Conservation (phyloP, 2,113 vertebrate genomes). For the Oreamnos americanus region DNA sequence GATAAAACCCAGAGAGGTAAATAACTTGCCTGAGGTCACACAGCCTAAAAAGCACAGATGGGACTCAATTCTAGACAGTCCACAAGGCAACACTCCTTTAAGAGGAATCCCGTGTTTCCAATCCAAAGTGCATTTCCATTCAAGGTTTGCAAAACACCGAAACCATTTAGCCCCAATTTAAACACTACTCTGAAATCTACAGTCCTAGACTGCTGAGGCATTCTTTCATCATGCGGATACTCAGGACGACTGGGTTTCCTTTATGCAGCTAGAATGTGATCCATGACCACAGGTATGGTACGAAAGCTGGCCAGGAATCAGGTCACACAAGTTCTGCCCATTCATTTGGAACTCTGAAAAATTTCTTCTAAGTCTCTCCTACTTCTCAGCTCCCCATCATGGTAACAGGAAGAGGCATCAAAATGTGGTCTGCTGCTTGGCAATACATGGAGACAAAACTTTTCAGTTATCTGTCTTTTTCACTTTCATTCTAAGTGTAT, state of each 20-base stretch:
- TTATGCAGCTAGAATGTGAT: neutral
- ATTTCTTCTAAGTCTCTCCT: neutral
- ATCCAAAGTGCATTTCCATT: neutral
- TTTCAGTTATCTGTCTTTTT: neutral
- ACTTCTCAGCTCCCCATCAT: neutral
- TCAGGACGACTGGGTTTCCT: no score
- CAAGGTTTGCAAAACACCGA: neutral
- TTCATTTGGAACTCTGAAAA: neutral
- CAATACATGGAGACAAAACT: neutral
- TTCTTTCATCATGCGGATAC: neutral
- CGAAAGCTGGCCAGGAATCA: neutral
- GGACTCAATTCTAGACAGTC: neutral
- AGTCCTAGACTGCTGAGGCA: neutral
- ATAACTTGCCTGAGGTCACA: neutral
- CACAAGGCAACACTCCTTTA: neutral
- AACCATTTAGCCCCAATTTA: neutral
- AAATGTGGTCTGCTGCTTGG: neutral
- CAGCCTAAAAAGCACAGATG: neutral
- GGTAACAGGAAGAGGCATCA: neutral
- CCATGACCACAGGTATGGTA: neutral
- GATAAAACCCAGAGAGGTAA: neutral
- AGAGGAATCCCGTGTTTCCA: neutral
- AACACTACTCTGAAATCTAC: neutral
- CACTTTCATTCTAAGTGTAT: neutral
- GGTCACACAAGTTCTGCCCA: neutral